Conservation (phyloP, 2,888 invertebrate genomes). For the Allygus modestus region DNA sequence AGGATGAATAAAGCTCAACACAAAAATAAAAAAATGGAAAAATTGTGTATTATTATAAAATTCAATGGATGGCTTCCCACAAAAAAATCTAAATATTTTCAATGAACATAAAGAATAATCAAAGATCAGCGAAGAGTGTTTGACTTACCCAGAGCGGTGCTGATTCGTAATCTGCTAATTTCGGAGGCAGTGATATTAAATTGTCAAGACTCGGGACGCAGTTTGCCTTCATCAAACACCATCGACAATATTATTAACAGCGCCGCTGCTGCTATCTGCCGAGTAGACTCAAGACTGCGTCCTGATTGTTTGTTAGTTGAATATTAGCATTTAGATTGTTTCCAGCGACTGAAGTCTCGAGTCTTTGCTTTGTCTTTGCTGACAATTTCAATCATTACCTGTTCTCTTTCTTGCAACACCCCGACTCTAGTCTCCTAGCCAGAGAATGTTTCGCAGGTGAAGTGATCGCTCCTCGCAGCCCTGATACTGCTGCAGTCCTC, state of each 20-base stretch:
- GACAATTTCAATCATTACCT: slow-evolving; percentile 23
- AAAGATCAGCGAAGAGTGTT: background rate
- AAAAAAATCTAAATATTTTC: no score
- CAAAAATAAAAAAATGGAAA: no score
- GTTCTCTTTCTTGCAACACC: slow-evolving; percentile 24
- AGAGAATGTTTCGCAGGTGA: background rate
- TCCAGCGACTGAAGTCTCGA: slow-evolving; percentile 41
- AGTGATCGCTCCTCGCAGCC: background rate
- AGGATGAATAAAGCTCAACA: no score
- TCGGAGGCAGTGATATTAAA: slow-evolving; percentile 25
- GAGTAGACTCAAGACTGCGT: slow-evolving; percentile 46
- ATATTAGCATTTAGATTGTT: slow-evolving; percentile 59
- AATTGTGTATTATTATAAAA: no score
- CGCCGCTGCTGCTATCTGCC: slow-evolving; percentile 33
- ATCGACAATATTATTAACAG: slow-evolving; percentile 51
- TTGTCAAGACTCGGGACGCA: slow-evolving; percentile 17
- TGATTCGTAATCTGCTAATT: slow-evolving; percentile 36
- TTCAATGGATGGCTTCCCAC: no score
- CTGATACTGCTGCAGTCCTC: no score
- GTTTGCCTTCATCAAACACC: slow-evolving; percentile 47
- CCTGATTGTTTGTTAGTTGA: slow-evolving; percentile 56
- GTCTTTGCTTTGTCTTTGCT: slow-evolving; percentile 49
- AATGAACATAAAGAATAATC: no score
- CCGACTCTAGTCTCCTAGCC: background rate
- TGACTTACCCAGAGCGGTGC: background rate